Percentiles rank a stretch among this genome's conserved stretches.
Evolutionary conservation across 2,888 invertebrate species (phyloP).

Genomic region (Synanthedon tipuliformis): DNA sequence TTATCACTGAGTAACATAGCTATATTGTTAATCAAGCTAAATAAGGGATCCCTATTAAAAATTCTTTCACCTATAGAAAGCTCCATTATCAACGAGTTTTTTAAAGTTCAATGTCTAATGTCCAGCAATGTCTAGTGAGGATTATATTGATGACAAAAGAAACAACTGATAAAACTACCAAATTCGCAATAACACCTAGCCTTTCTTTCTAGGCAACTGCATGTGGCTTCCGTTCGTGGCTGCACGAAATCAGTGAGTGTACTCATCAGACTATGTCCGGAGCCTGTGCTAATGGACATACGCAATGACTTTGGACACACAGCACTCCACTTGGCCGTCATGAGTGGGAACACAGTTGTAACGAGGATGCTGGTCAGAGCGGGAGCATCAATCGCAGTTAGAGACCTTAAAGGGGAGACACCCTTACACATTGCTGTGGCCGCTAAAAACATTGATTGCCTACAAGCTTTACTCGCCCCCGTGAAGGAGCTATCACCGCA

Average conservation of each 20-base stretch:
- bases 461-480: conserved; percentile 79
- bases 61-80: no score
- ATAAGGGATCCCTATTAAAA: no score
- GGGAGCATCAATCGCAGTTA: conserved; percentile 76
- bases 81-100: no score
- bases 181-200: conserved; percentile 2
- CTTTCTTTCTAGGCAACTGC: conserved; percentile 77
- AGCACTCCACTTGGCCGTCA: conserved; percentile 87
- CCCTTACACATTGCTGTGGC: conserved; percentile 86
- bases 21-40: no score
- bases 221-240: conserved; percentile 85
- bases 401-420: conserved; percentile 85
- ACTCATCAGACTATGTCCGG: conserved; percentile 82
- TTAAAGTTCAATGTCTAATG: no score
- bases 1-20: no score
- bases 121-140: no score
- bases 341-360: conserved; percentile 79
- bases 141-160: no score
- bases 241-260: conserved; percentile 78
- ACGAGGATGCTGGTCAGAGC: conserved; percentile 82
- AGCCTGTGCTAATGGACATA: conserved; percentile 81
- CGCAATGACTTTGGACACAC: conserved; percentile 84
- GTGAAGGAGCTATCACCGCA: conserved; percentile 47
- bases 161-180: not conserved
- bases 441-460: conserved; percentile 76